Evolutionary conservation across 1,140 invertebrate genomes (phyloP).

Genomic region (Hormaphis cornu): DNA sequence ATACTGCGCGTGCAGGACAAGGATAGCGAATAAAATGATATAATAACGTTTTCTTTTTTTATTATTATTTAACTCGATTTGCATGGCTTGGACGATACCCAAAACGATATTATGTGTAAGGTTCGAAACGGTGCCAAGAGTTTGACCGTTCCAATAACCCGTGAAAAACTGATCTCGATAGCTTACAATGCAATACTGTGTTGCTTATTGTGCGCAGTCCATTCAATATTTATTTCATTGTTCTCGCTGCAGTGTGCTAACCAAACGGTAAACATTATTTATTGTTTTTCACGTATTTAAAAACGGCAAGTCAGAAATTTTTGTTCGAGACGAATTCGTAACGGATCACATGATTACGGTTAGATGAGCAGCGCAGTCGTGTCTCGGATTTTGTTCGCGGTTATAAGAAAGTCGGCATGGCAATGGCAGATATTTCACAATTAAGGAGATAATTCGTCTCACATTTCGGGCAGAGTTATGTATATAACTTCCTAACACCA

Average conservation of each 20-base stretch:
- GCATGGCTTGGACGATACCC: background rate
- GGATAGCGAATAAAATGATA: background rate
- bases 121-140: background rate
- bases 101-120: background rate
- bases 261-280: background rate
- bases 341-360: no score
- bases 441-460: no score
- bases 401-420: no score
- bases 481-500: no score
- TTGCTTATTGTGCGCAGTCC: background rate
- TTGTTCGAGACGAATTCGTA: no score
- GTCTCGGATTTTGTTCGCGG: no score
- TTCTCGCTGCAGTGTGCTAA: background rate
- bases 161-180: slow-evolving; percentile 18
- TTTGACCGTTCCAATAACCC: slow-evolving; percentile 20
- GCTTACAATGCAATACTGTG: background rate
- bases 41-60: no score
- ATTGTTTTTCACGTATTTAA: no score
- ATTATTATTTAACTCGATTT: slow-evolving; percentile 26
- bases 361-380: no score
- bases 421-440: no score
- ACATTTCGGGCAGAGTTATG: no score
- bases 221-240: background rate
- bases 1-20: background rate
- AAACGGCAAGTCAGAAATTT: no score